These are phyloP conservation scores for Patiria miniata DNA, from an alignment of 35 echinoderm and acorn worm genomes.

Conservation along the genomic window DNA sequence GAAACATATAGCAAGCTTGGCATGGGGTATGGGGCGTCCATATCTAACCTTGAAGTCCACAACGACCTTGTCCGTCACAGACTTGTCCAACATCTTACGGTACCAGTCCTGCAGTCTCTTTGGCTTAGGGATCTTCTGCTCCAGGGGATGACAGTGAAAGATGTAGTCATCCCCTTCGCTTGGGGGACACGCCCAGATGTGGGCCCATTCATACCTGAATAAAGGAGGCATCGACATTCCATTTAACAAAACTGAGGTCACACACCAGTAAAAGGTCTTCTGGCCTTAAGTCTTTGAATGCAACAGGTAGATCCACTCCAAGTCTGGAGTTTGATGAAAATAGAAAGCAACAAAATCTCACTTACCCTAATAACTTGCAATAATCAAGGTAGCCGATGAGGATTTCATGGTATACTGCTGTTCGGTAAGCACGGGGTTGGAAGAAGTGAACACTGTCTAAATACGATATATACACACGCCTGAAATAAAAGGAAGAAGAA, in stretches of 20 bases:
- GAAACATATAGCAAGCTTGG: no score
- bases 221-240: neutral
- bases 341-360: neutral
- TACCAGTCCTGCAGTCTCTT: slow-evolving; percentile 99
- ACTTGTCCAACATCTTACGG: slow-evolving; percentile 96
- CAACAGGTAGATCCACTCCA: no score
- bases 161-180: slow-evolving; percentile 98
- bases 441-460: slow-evolving; percentile 99
- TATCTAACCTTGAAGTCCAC: slow-evolving; percentile 70
- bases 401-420: slow-evolving; percentile 98
- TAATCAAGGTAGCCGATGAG: slow-evolving; percentile 99
- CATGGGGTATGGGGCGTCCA: no score
- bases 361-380: slow-evolving; percentile 90
- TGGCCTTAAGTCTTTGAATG: no score
- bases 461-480: slow-evolving; percentile 99
- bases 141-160: slow-evolving; percentile 93
- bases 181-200: slow-evolving; percentile 98
- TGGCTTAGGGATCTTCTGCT: slow-evolving; percentile 99
- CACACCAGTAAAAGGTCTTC: no score
- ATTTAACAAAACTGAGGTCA: no score
- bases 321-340: no score
- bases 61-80: slow-evolving; percentile 78
- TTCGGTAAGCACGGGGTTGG: slow-evolving; percentile 95
- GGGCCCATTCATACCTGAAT: slow-evolving; percentile 86
- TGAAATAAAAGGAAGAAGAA: slow-evolving; percentile 43